Percentiles rank a stretch among this genome's conserved stretches.
Evolutionary conservation across 2,797 vertebrate genomes (phyloP).

Genomic region (Manis javanica): DNA sequence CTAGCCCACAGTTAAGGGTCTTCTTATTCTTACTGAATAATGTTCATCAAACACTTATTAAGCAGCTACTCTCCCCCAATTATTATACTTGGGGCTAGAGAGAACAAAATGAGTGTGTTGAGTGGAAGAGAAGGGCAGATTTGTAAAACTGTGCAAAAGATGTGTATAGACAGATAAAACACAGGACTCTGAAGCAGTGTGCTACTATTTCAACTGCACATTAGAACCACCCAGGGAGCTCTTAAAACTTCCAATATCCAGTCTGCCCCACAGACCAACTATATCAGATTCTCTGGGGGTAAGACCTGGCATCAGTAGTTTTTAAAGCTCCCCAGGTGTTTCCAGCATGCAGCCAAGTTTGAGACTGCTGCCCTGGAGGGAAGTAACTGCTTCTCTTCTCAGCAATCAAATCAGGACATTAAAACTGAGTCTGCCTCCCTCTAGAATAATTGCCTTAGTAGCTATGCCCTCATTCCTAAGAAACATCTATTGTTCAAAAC

Average conservation of each 20-base stretch:
- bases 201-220: not conserved
- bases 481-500: not conserved
- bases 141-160: not conserved
- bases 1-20: not conserved
- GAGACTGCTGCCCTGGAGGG: not conserved
- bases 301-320: not conserved
- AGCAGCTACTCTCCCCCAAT: not conserved
- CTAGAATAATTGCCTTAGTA: not conserved
- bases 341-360: not conserved
- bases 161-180: not conserved
- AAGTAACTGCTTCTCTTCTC: not conserved
- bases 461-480: not conserved
- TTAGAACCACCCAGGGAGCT: not conserved
- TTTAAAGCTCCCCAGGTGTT: not conserved
- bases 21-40: not conserved
- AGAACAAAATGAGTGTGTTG: not conserved
- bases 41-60: not conserved
- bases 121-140: not conserved
- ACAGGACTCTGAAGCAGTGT: not conserved
- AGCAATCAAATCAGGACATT: rapidly evolving
- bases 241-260: not conserved
- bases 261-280: not conserved
- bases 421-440: not conserved
- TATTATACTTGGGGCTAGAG: not conserved
- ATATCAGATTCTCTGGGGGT: not conserved